Conservation (phyloP, 2,113 vertebrate species). For the Sinosuthora webbiana region DNA sequence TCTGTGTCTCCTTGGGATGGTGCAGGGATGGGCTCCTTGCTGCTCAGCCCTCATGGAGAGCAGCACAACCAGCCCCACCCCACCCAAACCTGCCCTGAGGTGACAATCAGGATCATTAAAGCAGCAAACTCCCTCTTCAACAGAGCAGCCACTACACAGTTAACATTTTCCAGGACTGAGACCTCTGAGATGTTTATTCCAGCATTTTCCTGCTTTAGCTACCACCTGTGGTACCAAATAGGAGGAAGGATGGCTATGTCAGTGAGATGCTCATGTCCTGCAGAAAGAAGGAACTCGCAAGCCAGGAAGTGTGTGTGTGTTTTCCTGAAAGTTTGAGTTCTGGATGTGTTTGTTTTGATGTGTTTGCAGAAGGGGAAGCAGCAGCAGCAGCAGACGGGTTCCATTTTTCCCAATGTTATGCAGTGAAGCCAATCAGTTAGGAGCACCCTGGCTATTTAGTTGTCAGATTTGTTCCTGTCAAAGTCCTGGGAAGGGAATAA, state of each 20-base stretch:
- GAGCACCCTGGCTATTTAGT: neutral
- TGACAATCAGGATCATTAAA: neutral
- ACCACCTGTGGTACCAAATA: neutral
- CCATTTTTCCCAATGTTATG: fast-evolving
- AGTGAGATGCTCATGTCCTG: neutral
- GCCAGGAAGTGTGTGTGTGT: neutral
- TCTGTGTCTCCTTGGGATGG: neutral
- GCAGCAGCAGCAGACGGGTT: neutral
- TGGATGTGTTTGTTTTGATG: neutral
- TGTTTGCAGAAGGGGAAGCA: neutral
- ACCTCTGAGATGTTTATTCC: neutral
- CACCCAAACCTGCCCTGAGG: neutral
- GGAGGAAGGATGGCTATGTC: neutral
- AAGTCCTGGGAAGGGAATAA: neutral
- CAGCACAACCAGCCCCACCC: neutral
- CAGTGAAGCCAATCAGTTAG: neutral
- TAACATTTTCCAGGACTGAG: neutral
- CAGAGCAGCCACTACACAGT: neutral
- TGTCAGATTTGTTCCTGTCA: neutral
- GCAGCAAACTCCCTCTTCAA: neutral
- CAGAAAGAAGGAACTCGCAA: neutral
- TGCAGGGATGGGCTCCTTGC: fast-evolving
- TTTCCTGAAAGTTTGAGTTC: neutral
- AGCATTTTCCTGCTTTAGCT: neutral
- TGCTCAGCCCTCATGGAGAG: neutral